These are phyloP conservation scores for Melipona beecheii DNA, from an alignment of 2,888 invertebrate species.

Conservation along the genomic window DNA sequence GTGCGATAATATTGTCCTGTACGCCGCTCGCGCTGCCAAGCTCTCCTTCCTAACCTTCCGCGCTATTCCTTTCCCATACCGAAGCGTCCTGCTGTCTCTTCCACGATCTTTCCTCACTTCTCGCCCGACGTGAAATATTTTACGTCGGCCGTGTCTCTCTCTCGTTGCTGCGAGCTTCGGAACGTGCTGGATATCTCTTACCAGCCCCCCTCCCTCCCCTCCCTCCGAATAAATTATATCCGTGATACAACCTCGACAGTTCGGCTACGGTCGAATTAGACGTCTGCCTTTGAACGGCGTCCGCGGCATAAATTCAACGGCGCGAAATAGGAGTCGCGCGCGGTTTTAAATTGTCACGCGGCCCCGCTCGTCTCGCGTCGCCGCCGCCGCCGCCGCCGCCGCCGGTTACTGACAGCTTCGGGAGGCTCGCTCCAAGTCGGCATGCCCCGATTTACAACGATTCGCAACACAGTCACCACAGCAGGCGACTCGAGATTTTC, in stretches of 20 bases:
- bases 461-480: not conserved
- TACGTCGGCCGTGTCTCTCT: constrained; percentile 19
- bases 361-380: not conserved
- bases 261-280: constrained; percentile 35
- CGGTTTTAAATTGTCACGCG: constrained; percentile 10
- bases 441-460: constrained; percentile 4
- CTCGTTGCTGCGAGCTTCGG: not conserved
- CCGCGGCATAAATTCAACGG: not conserved
- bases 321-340: not conserved
- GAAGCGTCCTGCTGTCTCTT: constrained; percentile 48
- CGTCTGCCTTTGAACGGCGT: constrained; percentile 9
- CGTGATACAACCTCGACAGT: constrained; percentile 14
- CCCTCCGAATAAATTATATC: constrained; percentile 39
- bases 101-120: constrained; percentile 50
- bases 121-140: constrained; percentile 48
- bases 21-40: constrained; percentile 62
- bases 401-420: not conserved
- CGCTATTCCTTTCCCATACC: constrained; percentile 64
- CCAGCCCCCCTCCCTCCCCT: not conserved
- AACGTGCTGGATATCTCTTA: constrained; percentile 50
- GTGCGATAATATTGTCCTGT: constrained; percentile 80
- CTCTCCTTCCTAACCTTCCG: constrained; percentile 67
- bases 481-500: not conserved
- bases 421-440: too few relatives aligned
- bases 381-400: not conserved